Conservation (phyloP, 2,888 invertebrate genomes). For the Amblyteles armatorius region DNA sequence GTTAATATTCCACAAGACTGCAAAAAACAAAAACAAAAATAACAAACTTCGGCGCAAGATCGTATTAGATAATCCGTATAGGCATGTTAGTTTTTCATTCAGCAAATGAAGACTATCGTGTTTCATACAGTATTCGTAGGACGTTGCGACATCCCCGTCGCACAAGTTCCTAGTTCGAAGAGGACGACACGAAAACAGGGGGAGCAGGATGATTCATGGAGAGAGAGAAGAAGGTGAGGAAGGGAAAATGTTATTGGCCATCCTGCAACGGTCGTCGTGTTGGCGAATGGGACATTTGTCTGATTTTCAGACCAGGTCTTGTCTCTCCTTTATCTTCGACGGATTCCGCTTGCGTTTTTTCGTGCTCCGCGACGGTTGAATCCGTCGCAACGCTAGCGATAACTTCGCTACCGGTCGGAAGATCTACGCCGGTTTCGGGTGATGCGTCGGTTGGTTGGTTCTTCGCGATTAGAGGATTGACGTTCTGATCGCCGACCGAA, state of each 20-base stretch:
- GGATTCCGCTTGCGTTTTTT: background rate
- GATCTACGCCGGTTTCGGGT: background rate
- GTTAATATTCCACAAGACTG: constrained; percentile 49
- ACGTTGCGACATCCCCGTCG: constrained; percentile 39
- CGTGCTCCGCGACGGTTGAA: background rate
- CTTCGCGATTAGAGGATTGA: background rate
- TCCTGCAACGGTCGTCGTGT: constrained; percentile 61
- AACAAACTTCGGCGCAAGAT: constrained; percentile 32
- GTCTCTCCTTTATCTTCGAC: constrained; percentile 1
- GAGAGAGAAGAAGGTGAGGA: constrained; percentile 20
- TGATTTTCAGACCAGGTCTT: constrained; percentile 57
- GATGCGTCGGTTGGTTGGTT: background rate
- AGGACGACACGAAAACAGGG: constrained; percentile 13
- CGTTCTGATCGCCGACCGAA: background rate
- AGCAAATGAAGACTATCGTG: constrained; percentile 46
- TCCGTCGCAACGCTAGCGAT: background rate
- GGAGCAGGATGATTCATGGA: constrained; percentile 5
- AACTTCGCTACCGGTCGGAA: background rate
- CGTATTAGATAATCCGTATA: constrained; percentile 26
- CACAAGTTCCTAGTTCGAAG: constrained; percentile 32
- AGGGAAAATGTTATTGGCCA: constrained; percentile 31
- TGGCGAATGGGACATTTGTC: constrained; percentile 75
- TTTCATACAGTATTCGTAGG: constrained; percentile 59
- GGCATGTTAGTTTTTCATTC: constrained; percentile 53
- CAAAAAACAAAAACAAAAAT: constrained; percentile 5